Conservation (phyloP, 1,140 invertebrate genomes). For the Aphis craccivora region DNA sequence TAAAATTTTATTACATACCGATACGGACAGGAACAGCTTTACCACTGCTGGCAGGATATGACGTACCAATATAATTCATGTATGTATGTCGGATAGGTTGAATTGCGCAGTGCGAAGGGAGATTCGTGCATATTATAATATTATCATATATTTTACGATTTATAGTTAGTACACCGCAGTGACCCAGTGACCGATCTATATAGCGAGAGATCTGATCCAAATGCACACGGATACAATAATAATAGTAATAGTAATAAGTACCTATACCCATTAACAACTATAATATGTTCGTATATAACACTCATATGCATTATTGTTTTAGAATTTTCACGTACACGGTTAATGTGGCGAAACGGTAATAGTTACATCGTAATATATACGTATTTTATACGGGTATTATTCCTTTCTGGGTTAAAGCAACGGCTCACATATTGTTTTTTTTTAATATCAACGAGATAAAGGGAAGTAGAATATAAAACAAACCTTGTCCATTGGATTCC, state of each 20-base stretch:
- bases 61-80: not conserved
- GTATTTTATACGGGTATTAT: not conserved
- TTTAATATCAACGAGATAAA: not conserved
- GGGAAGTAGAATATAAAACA: not conserved
- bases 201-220: not conserved
- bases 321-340: not conserved
- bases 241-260: not conserved
- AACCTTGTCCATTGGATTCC: conserved; percentile 89
- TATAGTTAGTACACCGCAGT: not conserved
- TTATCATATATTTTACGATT: not conserved
- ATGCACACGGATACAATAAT: not conserved
- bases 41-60: not conserved
- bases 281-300: not conserved
- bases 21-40: not conserved
- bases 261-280: not conserved
- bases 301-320: not conserved
- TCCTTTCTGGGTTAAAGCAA: not conserved
- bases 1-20: not conserved
- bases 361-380: not conserved
- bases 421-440: not conserved
- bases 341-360: not conserved
- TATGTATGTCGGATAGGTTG: not conserved
- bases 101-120: not conserved
- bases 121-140: not conserved
- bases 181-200: conserved; percentile 9